phyloP scores from a whole-genome alignment of 2,888 invertebrate species.

The Rhagium mordax region DNA sequence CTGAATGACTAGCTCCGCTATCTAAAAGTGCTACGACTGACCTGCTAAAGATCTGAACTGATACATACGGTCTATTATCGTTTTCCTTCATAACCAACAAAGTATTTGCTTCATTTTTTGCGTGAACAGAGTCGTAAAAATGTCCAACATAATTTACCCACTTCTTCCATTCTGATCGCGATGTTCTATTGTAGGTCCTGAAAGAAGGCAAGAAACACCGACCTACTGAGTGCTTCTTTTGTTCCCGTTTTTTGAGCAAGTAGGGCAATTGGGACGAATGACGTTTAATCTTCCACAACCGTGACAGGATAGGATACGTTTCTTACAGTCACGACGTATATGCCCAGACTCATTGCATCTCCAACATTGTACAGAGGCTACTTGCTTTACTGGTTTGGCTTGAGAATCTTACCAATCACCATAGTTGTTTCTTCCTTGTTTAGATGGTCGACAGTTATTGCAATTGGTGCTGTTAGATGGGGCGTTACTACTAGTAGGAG shows the following conservation, averaged over 20 bases:
- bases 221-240: background rate
- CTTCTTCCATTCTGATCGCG: background rate
- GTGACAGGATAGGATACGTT: background rate
- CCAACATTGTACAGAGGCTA: slow-evolving; percentile 17
- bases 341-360: slow-evolving; percentile 11
- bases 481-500: no score
- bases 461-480: background rate
- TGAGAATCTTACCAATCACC: background rate
- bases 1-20: slow-evolving; percentile 19
- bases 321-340: background rate
- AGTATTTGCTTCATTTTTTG: background rate
- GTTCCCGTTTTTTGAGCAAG: background rate
- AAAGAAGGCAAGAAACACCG: background rate
- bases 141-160: background rate
- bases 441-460: background rate
- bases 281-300: slow-evolving; percentile 1
- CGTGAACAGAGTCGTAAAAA: background rate
- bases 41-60: slow-evolving; percentile 26
- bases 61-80: slow-evolving; percentile 31
- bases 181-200: background rate
- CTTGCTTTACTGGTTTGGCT: background rate
- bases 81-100: slow-evolving; percentile 5
- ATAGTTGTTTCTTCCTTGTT: background rate
- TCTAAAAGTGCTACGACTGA: slow-evolving; percentile 22
- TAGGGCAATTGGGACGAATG: slow-evolving; percentile 24